Evolutionary conservation across 2,113 vertebrate genomes (phyloP), one percentile per base, ranked within the genome.

Genomic region (Oryzias javanicus): DNA sequence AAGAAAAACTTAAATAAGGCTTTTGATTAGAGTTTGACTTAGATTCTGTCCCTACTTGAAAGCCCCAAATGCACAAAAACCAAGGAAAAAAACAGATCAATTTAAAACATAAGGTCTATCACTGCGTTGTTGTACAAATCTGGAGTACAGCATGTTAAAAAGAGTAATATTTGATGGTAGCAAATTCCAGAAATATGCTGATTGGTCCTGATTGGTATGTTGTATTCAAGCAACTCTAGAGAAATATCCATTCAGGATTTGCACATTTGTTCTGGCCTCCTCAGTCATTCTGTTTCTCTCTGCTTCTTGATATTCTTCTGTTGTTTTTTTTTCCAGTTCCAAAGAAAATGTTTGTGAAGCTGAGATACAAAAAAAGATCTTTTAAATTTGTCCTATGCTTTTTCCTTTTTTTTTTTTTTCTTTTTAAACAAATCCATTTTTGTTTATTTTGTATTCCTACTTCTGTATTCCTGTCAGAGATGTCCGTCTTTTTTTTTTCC

Each of bases 311-410:
- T 59, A 55, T 63, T 63, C 50, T 49, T 51, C 67, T 18, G 42
- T 60, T 66, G 80, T 67, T 60, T 55, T 59, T 48, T 57, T 46
- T 55, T 78, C 60, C 64, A 50, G 68, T 66, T 70, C 67, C 67
- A 78, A 69, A 78, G 67, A 60, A 24, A 41, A 44, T 64, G 10
- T n/a, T 19, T 6, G 22, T 25, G 55, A 14, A 64, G 14, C 48
- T 2, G 25, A 42, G 53, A 63, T 18, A 47, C 62, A 67, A 60
- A 66, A 47, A n/a, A 40, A 60, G 77, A 80, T 68, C 49, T 64
- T 57, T 55, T 41, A 24, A 41, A 81, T 76, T 42, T 63, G 69
- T 74, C 45, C n/a, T n/a, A n/a, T 68, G 7, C 41, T 49, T 68
- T 65, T 55, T 59, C 22, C 2, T 22, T 22, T 60, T 59, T 51